phyloP scores from a whole-genome alignment of 2,113 vertebrate genomes.

The Tursiops truncatus region DNA sequence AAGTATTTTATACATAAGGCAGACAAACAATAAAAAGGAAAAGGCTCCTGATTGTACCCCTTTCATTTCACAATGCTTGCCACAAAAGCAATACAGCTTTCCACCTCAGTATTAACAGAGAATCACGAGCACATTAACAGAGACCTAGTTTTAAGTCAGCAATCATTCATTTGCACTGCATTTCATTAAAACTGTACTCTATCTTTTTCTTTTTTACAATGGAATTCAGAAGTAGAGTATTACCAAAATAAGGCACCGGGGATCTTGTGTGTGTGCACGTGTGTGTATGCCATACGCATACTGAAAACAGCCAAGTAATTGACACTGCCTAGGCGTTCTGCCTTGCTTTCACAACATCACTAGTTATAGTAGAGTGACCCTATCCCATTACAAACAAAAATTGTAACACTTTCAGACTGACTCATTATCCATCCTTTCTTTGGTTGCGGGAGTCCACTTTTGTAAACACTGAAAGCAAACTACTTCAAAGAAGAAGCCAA shows the following conservation, averaged over 20 bases:
- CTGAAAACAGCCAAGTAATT: neutral
- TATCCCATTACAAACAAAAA: neutral
- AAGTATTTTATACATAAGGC: neutral
- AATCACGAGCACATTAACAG: neutral
- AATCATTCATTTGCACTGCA: neutral
- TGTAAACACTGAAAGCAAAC: conserved; percentile 59
- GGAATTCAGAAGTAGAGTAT: neutral
- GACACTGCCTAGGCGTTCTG: neutral
- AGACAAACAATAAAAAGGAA: neutral
- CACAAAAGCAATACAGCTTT: neutral
- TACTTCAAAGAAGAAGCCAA: conserved; percentile 60
- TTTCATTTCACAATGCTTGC: neutral
- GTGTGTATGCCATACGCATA: rapidly evolving
- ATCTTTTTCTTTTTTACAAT: neutral
- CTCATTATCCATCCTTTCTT: neutral
- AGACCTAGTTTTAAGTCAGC: neutral
- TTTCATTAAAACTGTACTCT: neutral
- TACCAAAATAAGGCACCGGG: neutral
- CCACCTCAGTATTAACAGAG: neutral
- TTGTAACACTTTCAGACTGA: conserved; percentile 28
- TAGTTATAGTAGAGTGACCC: neutral
- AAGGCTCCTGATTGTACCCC: neutral
- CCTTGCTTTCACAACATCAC: neutral
- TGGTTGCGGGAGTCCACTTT: conserved; percentile 58
- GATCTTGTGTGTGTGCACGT: too few species aligned